Evolutionary conservation across 2,888 invertebrate genomes (phyloP).

Genomic region (Philereme vetulata): DNA sequence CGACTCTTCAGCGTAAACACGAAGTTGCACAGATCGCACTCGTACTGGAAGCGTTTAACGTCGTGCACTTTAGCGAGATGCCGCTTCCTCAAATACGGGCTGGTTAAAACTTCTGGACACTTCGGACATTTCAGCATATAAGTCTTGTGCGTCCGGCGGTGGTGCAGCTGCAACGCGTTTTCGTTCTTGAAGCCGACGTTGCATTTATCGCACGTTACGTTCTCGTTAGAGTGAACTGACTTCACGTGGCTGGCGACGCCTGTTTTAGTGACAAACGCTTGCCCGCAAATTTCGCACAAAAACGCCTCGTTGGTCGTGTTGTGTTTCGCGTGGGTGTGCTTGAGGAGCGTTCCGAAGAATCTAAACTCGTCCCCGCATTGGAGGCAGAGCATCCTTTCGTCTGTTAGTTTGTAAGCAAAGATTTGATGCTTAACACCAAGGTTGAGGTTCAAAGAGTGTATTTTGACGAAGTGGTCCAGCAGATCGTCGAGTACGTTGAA

Average conservation of each 20-base stretch:
- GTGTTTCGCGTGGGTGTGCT: conserved; percentile 57
- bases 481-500: conserved; percentile 48
- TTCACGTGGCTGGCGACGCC: conserved; percentile 61
- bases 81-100: conserved; percentile 59
- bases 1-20: conserved; percentile 59
- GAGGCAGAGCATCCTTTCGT: conserved; percentile 53
- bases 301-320: conserved; percentile 48
- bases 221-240: conserved; percentile 48
- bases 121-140: conserved; percentile 57
- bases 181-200: conserved; percentile 47
- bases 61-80: conserved; percentile 68
- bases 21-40: conserved; percentile 62
- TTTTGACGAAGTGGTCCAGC: conserved; percentile 42
- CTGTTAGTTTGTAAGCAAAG: conserved; percentile 53
- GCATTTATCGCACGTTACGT: conserved; percentile 48
- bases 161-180: conserved; percentile 46
- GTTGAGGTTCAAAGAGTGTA: conserved; percentile 50
- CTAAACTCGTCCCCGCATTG: conserved; percentile 56
- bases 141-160: conserved; percentile 34
- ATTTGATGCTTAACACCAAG: conserved; percentile 43
- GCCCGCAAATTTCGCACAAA: conserved; percentile 65
- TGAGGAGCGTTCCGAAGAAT: conserved; percentile 57
- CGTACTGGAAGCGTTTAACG: conserved; percentile 58
- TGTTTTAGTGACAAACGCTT: conserved; percentile 57
- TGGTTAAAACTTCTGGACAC: conserved; percentile 59